Evolutionary conservation across 37 sponge, comb jelly and placozoan species (phyloP), one percentile per base, ranked within the genome.

Genomic region (Haliclona indistincta): DNA sequence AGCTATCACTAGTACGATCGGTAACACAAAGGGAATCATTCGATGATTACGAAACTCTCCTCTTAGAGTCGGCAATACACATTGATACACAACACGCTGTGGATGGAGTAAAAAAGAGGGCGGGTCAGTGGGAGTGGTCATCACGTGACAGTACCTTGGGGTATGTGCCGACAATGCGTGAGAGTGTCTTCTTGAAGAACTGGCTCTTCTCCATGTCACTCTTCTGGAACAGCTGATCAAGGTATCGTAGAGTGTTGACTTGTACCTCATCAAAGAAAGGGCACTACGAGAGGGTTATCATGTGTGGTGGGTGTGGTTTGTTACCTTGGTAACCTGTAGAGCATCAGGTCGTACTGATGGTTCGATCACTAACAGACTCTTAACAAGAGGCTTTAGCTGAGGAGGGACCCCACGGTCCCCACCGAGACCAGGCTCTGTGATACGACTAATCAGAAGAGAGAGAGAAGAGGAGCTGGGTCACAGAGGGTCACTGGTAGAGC

Each of bases 11-110:
- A 93, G 75, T 2, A 89, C 67, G 35, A 75, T 63, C 0, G 94
- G 94, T n/a, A 93, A 87, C 30, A 89, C 71, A 62, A 93, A 93
- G 8, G 94, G 94, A 34, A 93, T 82, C 94, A 93, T 93, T 65
- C 74, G 80, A 63, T 75, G 51, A 53, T 89, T 91, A 6, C 73
- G 63, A 42, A 93, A 89, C 75, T 93, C 94, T 15, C 36, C 64
- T 25, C 60, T 17, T 5, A 94, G 60, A 10, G 88, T 72, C 17
- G 95, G 87, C 15, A 94, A 63, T 2, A 90, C 88, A 30, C 74
- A 44, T 43, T 90, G 87, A 23, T 79, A 68, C 23, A 86, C 47
- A 5, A 94, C 62, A 0, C 88, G 29, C 91, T 94, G 66, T 6
- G 78, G 37, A 37, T 36, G 44, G 23, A 43, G 33, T 68, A 2